Evolutionary conservation across 2,113 vertebrate species (phyloP), one percentile per base, ranked within the genome.

Genomic region (Cyrtonyx montezumae): DNA sequence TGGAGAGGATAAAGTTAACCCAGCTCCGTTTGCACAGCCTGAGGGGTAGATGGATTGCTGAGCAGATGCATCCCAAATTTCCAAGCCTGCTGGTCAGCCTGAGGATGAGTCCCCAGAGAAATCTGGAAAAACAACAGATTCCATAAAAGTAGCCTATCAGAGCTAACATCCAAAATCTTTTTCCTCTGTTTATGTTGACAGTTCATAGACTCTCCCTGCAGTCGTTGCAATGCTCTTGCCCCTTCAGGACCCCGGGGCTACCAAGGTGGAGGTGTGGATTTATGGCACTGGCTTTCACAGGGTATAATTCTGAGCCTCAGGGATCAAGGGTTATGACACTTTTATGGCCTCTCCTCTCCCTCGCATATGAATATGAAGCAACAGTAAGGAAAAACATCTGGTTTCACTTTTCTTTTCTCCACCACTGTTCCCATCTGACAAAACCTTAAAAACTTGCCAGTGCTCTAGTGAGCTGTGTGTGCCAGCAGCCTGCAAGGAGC

Each of bases 301-400:
- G 61, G 77, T 23, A 30, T 96, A 95, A 97, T 40, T 88, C 94
- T 95, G 93, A 96, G 93, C 95, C 88, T 96, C 59, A 11, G 92
- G 79, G 93, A 96, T 96, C 97, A 94, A 96, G 96, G 93, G 90
- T 96, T 97, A 88, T 96, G 97, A 97, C 96, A 97, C 94, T 97
- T 98, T 98, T 97, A 98, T 88, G 93, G 96, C 94, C 94, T 95
- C 77, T 94, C 82, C 89, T 94, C 80, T 66, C 82, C 70, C 88
- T 81, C 75, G 32, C 49, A 67, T 77, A 78, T 18, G 70, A 96
- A 95, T 96, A 91, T 91, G 95, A 97, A 97, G 95, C 96, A 97
- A 97, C 95, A 30, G 78, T 93, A 96, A 93, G 93, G 91, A 95
- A 95, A 91, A 96, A 98, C 98, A 98, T 98, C 97, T 98, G 98